A percentile compares a stretch with the other conserved stretches of the same genome.
Evolutionary conservation across 2,888 invertebrate genomes (phyloP).

Genomic region (Ennomos fuscantarius): DNA sequence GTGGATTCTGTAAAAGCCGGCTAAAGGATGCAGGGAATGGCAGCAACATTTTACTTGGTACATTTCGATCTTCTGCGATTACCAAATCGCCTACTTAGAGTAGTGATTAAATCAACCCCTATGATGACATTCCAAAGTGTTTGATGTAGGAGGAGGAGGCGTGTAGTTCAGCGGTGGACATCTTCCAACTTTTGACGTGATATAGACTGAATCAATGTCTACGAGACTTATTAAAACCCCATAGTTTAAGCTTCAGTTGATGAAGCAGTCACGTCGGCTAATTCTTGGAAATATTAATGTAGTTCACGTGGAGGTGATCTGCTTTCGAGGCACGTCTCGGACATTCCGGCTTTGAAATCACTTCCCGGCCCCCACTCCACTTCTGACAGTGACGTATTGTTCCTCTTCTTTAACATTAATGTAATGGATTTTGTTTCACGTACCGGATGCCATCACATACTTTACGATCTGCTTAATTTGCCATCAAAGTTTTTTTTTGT

Average conservation of each 20-base stretch:
- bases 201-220: conserved; percentile 36
- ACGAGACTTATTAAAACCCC: conserved; percentile 43
- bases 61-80: too few relatives aligned
- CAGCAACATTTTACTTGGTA: too few relatives aligned
- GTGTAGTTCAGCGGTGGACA: too few relatives aligned
- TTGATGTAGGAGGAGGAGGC: too few relatives aligned
- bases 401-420: conserved; percentile 80
- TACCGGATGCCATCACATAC: conserved; percentile 73
- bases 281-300: conserved; percentile 77
- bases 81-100: too few relatives aligned
- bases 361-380: conserved; percentile 73
- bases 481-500: conserved; percentile 50
- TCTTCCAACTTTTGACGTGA: too few relatives aligned
- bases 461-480: conserved; percentile 63
- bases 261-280: conserved; percentile 66
- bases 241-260: conserved; percentile 47
- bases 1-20: too few relatives aligned
- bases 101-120: too few relatives aligned
- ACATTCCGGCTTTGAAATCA: conserved; percentile 80
- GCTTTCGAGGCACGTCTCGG: conserved; percentile 75
- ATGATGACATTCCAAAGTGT: too few relatives aligned
- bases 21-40: too few relatives aligned
- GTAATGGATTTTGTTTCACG: conserved; percentile 81
- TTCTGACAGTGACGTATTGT: conserved; percentile 81
- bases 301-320: conserved; percentile 65